A percentile compares a stretch with the other conserved stretches of the same genome.
phyloP scores from a whole-genome alignment of 1,140 invertebrate genomes.

The Caenorhabditis elegans region DNA sequence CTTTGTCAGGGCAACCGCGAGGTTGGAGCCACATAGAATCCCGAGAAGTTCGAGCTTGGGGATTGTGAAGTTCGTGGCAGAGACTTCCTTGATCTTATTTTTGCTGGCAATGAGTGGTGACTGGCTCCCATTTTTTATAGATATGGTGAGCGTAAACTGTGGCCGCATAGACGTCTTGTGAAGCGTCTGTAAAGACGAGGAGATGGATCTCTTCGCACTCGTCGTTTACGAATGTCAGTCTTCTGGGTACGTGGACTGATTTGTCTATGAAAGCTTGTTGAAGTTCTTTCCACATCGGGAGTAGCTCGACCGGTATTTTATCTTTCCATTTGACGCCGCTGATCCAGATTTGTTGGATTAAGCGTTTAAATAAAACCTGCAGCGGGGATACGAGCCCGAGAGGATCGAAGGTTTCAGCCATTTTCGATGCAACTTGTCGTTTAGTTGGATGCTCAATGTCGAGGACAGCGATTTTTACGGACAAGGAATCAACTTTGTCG shows the following conservation, averaged over 20 bases:
- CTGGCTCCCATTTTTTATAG: no score
- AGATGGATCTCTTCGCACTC: no score
- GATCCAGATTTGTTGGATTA: conserved; percentile 37
- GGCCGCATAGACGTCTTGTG: no score
- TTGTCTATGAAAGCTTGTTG: no score
- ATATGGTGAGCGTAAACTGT: no score
- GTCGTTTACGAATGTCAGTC: no score
- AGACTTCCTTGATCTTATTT: no score
- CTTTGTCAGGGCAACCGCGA: not conserved
- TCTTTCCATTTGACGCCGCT: conserved; percentile 26
- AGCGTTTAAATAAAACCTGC: not conserved
- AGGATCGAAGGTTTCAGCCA: conserved; percentile 24
- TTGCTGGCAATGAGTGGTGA: no score
- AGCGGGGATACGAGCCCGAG: conserved; percentile 36
- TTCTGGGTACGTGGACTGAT: no score
- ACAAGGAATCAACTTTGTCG: no score
- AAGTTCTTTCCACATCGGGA: not conserved
- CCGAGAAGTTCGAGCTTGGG: not conserved
- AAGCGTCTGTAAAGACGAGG: no score
- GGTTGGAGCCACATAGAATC: not conserved
- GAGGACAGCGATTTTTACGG: not conserved
- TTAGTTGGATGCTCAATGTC: conserved; percentile 21
- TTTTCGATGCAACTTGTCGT: not conserved
- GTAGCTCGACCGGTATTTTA: not conserved
- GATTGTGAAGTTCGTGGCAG: no score